These are phyloP conservation scores for Agelaius phoeniceus DNA, from an alignment of 2,113 vertebrate genomes.

Conservation along the genomic window DNA sequence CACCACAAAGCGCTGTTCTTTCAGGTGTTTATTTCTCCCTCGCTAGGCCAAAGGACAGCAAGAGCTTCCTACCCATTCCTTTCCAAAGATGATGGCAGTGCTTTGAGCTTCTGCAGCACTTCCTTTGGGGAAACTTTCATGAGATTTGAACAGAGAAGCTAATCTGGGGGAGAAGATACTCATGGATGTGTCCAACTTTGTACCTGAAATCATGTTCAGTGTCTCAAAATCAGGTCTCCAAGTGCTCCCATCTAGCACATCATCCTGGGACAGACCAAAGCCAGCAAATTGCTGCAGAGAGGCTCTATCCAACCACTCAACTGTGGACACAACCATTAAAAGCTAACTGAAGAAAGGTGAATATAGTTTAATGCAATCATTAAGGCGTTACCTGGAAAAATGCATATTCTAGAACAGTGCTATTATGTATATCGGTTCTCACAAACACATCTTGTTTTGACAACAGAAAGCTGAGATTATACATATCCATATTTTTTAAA, in stretches of 20 bases:
- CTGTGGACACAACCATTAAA: not conserved
- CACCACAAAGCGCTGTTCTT: not conserved
- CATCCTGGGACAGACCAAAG: not conserved
- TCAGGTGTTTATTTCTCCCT: not conserved
- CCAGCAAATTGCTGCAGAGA: not conserved
- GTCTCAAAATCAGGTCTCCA: not conserved
- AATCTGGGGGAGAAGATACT: not conserved
- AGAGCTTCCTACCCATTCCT: not conserved
- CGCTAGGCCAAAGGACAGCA: not conserved
- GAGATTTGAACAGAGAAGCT: not conserved
- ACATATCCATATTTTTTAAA: not conserved
- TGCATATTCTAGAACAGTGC: not conserved
- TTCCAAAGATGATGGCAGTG: not conserved
- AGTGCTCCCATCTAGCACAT: not conserved
- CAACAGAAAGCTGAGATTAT: constrained; percentile 6
- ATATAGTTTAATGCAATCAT: not conserved
- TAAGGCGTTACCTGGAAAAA: not conserved
- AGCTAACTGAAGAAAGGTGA: not conserved
- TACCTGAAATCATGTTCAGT: not conserved
- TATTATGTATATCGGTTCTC: not conserved
- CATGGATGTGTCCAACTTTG: not conserved
- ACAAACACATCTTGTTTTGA: not conserved
- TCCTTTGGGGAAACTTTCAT: not conserved
- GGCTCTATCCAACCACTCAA: not conserved
- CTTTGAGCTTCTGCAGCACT: not conserved